Evolutionary conservation across 2,113 vertebrate species (phyloP).

Genomic region (Halichoeres trimaculatus): DNA sequence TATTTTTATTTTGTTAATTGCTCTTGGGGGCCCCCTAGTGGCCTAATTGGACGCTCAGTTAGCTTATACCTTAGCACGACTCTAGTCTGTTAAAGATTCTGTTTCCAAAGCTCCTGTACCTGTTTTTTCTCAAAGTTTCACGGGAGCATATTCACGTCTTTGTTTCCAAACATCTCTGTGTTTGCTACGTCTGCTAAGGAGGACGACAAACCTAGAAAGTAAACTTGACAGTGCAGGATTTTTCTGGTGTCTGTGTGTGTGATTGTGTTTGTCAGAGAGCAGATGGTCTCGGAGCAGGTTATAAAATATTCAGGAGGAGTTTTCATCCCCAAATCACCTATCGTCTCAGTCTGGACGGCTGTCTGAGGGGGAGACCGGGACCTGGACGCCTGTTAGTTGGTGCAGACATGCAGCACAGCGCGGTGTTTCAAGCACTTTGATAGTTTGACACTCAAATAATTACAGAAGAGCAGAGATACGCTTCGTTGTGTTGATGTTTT

Average conservation of each 20-base stretch:
- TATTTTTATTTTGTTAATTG: too few relatives aligned
- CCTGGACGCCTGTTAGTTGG: neutral
- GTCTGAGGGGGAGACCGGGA: slow-evolving; percentile 30
- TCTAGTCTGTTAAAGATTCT: slow-evolving; percentile 13
- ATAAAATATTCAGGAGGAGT: slow-evolving; percentile 69
- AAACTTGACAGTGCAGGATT: slow-evolving; percentile 3
- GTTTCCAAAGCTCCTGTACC: neutral
- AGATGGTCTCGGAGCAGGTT: slow-evolving; percentile 61
- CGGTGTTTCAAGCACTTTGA: slow-evolving; percentile 7
- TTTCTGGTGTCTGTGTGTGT: slow-evolving; percentile 10
- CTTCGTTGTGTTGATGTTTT: too few relatives aligned
- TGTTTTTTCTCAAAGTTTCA: neutral
- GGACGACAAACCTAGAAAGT: slow-evolving; percentile 8
- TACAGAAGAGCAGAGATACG: slow-evolving; percentile 5
- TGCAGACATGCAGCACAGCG: slow-evolving; percentile 9
- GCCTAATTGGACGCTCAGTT: too few relatives aligned
- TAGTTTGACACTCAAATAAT: slow-evolving; percentile 26
- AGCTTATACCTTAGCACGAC: too few relatives aligned
- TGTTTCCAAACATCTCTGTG: neutral
- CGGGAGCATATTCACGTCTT: neutral
- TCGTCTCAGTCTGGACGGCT: slow-evolving; percentile 38
- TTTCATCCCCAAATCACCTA: slow-evolving; percentile 27
- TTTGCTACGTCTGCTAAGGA: slow-evolving; percentile 10
- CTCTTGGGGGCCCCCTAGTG: too few relatives aligned
- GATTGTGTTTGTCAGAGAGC: slow-evolving; percentile 43